Evolutionary conservation across 2,113 vertebrate species (phyloP), one percentile per base, ranked within the genome.

Genomic region (Melanostigma gelatinosum): DNA sequence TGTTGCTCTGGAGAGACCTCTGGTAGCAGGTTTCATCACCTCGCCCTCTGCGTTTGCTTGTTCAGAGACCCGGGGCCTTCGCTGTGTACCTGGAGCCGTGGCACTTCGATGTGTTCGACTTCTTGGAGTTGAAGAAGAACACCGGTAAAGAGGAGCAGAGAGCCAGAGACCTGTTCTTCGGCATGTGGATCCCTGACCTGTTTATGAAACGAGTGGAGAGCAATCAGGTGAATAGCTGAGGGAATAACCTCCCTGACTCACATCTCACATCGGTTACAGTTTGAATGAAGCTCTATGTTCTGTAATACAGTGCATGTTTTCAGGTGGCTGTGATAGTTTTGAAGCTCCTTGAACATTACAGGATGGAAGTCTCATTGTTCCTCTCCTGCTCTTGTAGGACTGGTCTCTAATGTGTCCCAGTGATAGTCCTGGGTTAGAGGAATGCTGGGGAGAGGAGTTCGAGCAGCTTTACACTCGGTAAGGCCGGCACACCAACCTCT

Each of bases 401-500:
- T 99, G 98, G 98, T 98, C 97, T 74, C 91, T 99, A 64, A 97
- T 99, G 98, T 99, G 98, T 85, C 98, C 98, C 2, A 96, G 93
- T 77, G 97, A 99, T 32, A 98, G 97, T 89, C 97, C 98, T 1
- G 97, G 97, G 22, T 91, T 99, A 8, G 95, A 98, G 29, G 97
- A 99, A 1, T 97, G 97, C 1, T 99, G 98, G 98, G 98, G 98
- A 85, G 96, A 99, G 75, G 96, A 98, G 64, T 99, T 99, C 94
- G 98, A 99, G 93, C 95, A 97, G 27, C 95, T 99, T 0, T 99
- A 99, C 81, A 96, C 96, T 73, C 96, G 93, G 98, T 99, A 92
- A 82, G 70, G 67, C 22, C 32, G 29, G 22, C 32, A 61, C 7
- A 2, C 3, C 0, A 42, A 79, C 24, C 18, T 16, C 12, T 4